A percentile compares a stretch with the other conserved stretches of the same genome.
These are phyloP conservation scores for Agonopterix alstromeriana DNA, from an alignment of 2,888 invertebrate genomes.

Conservation along the genomic window DNA sequence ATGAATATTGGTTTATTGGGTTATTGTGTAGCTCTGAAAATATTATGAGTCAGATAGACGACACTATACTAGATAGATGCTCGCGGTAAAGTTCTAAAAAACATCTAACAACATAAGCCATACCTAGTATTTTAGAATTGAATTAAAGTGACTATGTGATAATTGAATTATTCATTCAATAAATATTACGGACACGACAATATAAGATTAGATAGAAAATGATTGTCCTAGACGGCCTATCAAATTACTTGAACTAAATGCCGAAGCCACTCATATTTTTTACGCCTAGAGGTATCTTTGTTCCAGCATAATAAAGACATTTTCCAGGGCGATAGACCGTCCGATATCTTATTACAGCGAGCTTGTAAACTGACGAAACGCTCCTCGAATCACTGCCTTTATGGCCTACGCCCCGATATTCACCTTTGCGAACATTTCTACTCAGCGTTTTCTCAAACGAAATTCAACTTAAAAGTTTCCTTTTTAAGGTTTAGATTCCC, in stretches of 20 bases:
- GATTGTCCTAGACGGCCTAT: not conserved
- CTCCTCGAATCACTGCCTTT: constrained; percentile 60
- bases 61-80: too few relatives aligned
- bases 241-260: not conserved
- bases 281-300: constrained; percentile 11
- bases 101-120: too few relatives aligned
- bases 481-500: constrained; percentile 1
- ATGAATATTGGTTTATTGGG: too few relatives aligned
- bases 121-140: too few relatives aligned
- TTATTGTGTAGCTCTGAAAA: too few relatives aligned
- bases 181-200: too few relatives aligned
- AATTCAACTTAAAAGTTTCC: constrained; percentile 24
- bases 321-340: constrained; percentile 54
- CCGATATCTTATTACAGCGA: constrained; percentile 61
- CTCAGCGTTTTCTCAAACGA: constrained; percentile 13
- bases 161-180: too few relatives aligned
- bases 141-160: too few relatives aligned
- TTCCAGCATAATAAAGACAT: constrained; percentile 46
- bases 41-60: too few relatives aligned
- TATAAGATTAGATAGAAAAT: too few relatives aligned
- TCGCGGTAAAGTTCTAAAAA: too few relatives aligned
- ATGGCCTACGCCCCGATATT: constrained; percentile 52
- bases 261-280: constrained; percentile 13
- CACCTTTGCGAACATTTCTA: constrained; percentile 42
- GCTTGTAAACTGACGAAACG: constrained; percentile 60